Base-by-base conservation (phyloP, 2,113 vertebrate species). In the Rhinopithecus roxellana region DNA sequence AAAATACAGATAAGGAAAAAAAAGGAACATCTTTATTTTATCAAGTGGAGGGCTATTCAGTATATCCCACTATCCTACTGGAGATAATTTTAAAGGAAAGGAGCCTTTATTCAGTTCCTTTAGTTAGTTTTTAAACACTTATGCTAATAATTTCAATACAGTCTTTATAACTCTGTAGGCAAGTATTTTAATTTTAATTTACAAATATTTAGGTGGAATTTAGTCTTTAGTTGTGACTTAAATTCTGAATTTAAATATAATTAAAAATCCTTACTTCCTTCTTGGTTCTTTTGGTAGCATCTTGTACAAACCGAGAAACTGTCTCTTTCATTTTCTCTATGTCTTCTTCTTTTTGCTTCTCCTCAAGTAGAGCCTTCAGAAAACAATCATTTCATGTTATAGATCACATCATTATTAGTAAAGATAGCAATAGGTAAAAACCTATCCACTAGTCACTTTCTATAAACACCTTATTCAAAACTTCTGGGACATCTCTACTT, bases 261-360 rank as follows among this genome's bases (percentile, higher is more conserved):
- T 90, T 81, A 95, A 96, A 92, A 23, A 6, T 27, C 25, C 98
- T 98, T 98, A 99, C 99, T 98, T 99, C 99, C 93, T 99, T 99
- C 84, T 98, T 99, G 87, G 99, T 99, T 97, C 98, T 99, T 59
- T 98, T 74, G 45, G 98, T 98, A 61, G 98, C 99, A 45, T 99
- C 99, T 98, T 99, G 99, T 92, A 99, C 97, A 77, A 99, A 90
- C 79, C 98, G 99, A 97, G 98, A 98, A 97, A 99, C 93, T 55
- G 98, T 98, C 45, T 99, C 98, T 96, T 99, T 99, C 98, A 99
- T 99, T 94, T 99, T 99, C 98, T 99, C 98, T 12, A 99, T 97
- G 86, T 99, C 99, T 23, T 99, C 99, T 94, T 98, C 98, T 97
- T 99, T 99, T 97, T 99, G 99, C 92, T 99, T 99, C 95, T 99